Evolutionary conservation across 1,140 invertebrate genomes (phyloP).

Genomic region (Dinoponera quadriceps): DNA sequence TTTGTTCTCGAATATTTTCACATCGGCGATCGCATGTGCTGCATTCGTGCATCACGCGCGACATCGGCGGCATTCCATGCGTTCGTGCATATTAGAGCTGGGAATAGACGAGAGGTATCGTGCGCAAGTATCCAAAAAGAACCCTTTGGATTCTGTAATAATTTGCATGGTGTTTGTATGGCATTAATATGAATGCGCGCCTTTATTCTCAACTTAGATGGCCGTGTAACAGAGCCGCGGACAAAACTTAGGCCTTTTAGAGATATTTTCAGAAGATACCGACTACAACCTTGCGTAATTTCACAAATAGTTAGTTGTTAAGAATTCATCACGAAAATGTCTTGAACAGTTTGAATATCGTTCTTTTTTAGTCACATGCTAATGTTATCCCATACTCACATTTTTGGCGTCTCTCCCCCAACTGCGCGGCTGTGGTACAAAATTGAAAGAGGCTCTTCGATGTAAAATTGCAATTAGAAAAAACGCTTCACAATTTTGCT

Average conservation of each 20-base stretch:
- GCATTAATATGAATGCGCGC: conserved; percentile 49
- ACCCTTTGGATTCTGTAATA: conserved; percentile 48
- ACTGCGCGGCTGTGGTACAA: too few species aligned
- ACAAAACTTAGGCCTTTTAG: not conserved
- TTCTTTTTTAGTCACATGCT: too few species aligned
- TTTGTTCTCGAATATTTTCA: conserved; percentile 32
- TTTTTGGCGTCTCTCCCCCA: too few species aligned
- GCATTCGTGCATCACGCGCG: not conserved
- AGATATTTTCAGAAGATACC: not conserved
- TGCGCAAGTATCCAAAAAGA: conserved; percentile 24
- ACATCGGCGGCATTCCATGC: conserved; percentile 20
- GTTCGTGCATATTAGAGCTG: conserved; percentile 8
- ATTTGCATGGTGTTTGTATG: conserved; percentile 57
- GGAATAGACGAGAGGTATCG: conserved; percentile 26
- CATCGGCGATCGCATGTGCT: conserved; percentile 18
- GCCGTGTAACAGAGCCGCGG: not conserved
- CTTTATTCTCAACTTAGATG: conserved; percentile 32
- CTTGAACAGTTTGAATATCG: too few species aligned
- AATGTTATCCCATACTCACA: too few species aligned
- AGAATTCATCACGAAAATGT: too few species aligned
- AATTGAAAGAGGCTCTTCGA: too few species aligned
- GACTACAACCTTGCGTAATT: too few species aligned
- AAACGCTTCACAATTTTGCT: too few species aligned
- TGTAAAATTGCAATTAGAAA: too few species aligned
- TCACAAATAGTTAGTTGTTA: too few species aligned